These are phyloP conservation scores for Rhopalosiphum padi DNA, from an alignment of 1,140 invertebrate genomes.

Conservation along the genomic window DNA sequence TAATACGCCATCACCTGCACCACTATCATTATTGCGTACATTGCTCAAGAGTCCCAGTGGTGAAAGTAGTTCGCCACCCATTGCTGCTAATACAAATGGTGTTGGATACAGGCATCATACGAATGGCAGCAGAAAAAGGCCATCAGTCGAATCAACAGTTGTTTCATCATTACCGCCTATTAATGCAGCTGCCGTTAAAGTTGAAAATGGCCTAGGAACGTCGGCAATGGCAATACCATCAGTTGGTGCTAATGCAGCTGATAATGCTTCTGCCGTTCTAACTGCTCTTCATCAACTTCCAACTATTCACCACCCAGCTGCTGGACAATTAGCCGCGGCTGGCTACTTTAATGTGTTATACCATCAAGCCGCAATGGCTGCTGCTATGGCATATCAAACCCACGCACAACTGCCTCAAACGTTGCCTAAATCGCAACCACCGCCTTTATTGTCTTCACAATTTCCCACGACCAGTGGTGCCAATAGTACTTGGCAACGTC, in stretches of 20 bases:
- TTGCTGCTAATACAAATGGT: neutral
- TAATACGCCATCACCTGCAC: neutral
- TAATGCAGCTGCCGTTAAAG: no score
- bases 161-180: neutral
- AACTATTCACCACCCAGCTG: neutral
- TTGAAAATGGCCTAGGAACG: neutral
- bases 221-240: neutral
- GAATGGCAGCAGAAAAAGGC: neutral
- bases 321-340: neutral
- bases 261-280: neutral
- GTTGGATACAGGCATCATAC: neutral
- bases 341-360: slow-evolving; percentile 33
- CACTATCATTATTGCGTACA: neutral
- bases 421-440: neutral
- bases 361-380: slow-evolving; percentile 8
- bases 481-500: neutral
- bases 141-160: neutral
- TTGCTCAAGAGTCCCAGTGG: neutral
- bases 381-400: slow-evolving; percentile 6
- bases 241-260: neutral
- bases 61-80: neutral
- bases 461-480: neutral
- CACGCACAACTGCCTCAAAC: neutral
- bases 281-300: slow-evolving; percentile 16
- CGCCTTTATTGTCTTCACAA: neutral